Conservation (phyloP, 2,797 vertebrate genomes). For the Alcedo atthis region DNA sequence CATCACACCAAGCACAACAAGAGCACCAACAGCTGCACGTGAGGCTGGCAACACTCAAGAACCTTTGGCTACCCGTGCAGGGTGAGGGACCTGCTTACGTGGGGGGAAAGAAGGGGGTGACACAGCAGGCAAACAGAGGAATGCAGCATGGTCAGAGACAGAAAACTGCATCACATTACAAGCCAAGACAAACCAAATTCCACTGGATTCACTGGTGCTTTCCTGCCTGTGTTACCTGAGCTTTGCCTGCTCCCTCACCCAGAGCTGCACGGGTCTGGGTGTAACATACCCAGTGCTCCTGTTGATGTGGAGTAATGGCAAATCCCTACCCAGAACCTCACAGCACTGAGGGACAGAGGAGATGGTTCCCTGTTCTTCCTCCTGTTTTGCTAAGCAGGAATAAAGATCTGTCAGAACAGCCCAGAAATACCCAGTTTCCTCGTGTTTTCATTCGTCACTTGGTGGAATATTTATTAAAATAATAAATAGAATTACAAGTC, state of each 20-base stretch:
- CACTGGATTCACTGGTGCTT: neutral
- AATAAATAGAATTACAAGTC: neutral
- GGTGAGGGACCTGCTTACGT: neutral
- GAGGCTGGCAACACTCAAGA: neutral
- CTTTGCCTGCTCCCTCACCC: neutral
- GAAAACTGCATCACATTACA: no score
- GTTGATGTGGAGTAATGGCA: no score
- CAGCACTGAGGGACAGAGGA: neutral
- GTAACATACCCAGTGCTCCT: neutral
- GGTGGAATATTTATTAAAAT: neutral
- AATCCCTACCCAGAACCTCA: neutral
- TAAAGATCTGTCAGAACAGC: neutral
- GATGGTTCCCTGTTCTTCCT: neutral
- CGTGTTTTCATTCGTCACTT: neutral
- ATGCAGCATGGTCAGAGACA: neutral
- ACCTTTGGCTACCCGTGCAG: rapidly evolving
- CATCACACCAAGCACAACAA: rapidly evolving
- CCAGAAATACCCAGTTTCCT: neutral
- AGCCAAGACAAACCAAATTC: neutral
- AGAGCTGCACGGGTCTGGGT: no score
- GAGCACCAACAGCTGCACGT: neutral
- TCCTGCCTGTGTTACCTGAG: neutral
- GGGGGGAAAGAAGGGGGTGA: neutral
- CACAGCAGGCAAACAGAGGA: neutral
- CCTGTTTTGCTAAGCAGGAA: neutral